Evolutionary conservation across 2,113 vertebrate species (phyloP).

Genomic region (Promerops cafer): DNA sequence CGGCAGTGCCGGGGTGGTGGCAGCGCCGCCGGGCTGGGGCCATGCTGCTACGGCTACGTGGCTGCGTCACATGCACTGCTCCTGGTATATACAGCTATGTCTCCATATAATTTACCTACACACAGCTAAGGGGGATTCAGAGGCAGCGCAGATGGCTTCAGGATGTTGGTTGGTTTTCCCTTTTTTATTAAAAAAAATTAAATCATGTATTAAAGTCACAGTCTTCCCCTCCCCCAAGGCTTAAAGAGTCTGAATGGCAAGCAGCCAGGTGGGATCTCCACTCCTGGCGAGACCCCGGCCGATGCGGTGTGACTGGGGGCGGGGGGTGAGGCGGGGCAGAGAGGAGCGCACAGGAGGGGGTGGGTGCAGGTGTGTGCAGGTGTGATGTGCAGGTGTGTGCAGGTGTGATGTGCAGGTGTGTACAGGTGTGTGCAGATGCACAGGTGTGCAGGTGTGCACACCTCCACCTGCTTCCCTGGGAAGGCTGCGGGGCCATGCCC

Average conservation of each 20-base stretch:
- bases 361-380: not conserved
- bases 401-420: not conserved
- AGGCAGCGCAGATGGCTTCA: conserved; percentile 66
- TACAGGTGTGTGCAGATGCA: not conserved
- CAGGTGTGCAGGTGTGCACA: not conserved
- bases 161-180: conserved; percentile 3
- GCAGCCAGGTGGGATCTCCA: not conserved
- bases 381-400: not conserved
- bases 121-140: conserved; percentile 55
- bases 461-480: too few relatives aligned
- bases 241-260: not conserved
- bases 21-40: not conserved
- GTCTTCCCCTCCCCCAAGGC: not conserved
- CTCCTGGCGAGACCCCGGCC: not conserved
- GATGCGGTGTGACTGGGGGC: fast-evolving
- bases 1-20: not conserved
- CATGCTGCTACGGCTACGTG: conserved; percentile 87
- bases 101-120: conserved; percentile 71
- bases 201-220: conserved; percentile 54
- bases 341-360: not conserved
- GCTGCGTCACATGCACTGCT: conserved; percentile 85
- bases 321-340: not conserved
- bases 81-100: conserved; percentile 72
- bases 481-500: too few relatives aligned
- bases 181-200: conserved; percentile 24